Percentiles rank a stretch among this genome's conserved stretches.
These are phyloP conservation scores for Poicephalus meyeri DNA, from an alignment of 2,113 vertebrate species.

Conservation along the genomic window DNA sequence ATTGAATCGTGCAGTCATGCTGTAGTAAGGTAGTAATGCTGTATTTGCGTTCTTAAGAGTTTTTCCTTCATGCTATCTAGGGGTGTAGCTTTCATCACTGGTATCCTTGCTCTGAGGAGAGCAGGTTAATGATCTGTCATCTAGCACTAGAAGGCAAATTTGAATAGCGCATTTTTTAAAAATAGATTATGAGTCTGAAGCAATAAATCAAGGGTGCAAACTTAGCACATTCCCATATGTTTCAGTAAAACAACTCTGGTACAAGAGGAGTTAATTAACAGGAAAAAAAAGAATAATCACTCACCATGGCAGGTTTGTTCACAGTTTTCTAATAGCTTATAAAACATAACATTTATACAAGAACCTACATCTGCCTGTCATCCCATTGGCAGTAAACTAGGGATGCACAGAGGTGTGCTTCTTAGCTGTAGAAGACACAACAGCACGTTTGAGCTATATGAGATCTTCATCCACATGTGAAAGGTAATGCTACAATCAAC, in stretches of 20 bases:
- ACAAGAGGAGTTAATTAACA: neutral
- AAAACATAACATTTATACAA: neutral
- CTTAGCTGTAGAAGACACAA: neutral
- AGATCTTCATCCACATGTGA: neutral
- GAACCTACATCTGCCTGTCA: neutral
- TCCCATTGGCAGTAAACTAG: neutral
- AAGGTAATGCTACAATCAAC: neutral
- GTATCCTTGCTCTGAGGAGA: neutral
- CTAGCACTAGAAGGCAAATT: conserved; percentile 5
- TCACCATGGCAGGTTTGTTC: neutral
- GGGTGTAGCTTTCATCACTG: neutral
- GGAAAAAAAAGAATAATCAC: neutral
- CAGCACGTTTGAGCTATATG: neutral
- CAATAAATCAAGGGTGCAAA: neutral
- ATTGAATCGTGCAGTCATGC: neutral
- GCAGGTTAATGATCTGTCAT: conserved; percentile 22
- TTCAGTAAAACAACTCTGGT: neutral
- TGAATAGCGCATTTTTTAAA: neutral
- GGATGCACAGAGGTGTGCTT: neutral
- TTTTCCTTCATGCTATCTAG: neutral
- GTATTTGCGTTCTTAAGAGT: neutral
- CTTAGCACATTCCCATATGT: neutral
- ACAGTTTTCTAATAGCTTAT: neutral
- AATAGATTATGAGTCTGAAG: neutral
- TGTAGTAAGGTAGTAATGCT: neutral